Evolutionary conservation across 2,888 invertebrate species (phyloP), one percentile per base, ranked within the genome.

Genomic region (Pegoplata infirma): DNA sequence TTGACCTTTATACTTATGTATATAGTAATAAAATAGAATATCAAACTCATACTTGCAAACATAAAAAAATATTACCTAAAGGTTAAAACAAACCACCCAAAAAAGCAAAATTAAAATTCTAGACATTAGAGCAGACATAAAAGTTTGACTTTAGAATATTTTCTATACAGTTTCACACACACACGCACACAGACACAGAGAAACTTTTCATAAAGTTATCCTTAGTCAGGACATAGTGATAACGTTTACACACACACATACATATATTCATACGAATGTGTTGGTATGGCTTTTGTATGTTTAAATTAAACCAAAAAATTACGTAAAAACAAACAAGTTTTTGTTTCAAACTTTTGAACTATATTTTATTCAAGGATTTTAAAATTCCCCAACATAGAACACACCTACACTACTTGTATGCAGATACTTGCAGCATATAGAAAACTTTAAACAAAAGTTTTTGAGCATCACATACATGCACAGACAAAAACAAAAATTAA

Each of bases 351-450:
- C 32, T 55, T 66, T 46, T 77, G 72, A 72, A 68, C 56, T 63
- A 77, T 63, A 77, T 73, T 73, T 77, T 77, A 72, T 73, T 77
- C 49, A 73, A 61, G 72, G 56, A 67, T 67, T 56, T 55, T 40
- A 5, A 44, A 47, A 63, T 53, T 53, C 36, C 59, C 28, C 49
- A 10, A 36, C 25, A 61, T 51, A 69, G 0, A 36, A 6, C n/a
- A 53, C 51, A 19, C 40, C 40, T 44, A 44, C 28, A 61, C n/a
- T n/a, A 40, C 5, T n/a, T 40, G n/a, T 5, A 40, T 40, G 12
- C 36, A 40, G 4, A n/a, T n/a, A 36, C 36, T 5, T 25, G 28
- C 51, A 63, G 23, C 5, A 16, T 10, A 63, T 32, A 47, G 7
- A 16, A 14, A 49, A 72, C 36, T 16, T 64, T 21, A 44, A 44